phyloP scores from a whole-genome alignment of 2,113 vertebrate genomes.

The Himantopus leucocephalus region DNA sequence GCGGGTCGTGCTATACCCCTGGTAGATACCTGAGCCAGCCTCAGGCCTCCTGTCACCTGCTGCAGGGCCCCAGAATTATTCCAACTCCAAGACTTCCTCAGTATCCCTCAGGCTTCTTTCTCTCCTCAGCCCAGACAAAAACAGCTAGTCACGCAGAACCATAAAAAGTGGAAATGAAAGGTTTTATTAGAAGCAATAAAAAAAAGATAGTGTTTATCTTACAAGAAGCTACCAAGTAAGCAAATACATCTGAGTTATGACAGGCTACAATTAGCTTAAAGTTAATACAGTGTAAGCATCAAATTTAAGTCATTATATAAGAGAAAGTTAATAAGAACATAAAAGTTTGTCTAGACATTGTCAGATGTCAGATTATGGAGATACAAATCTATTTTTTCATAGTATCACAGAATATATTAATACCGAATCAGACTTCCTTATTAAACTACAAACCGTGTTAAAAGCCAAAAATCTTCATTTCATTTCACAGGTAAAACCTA shows the following conservation, averaged over 20 bases:
- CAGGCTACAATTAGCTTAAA: background rate
- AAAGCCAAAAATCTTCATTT: background rate
- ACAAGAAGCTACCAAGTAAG: background rate
- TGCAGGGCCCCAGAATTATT: background rate
- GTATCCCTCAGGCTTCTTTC: background rate
- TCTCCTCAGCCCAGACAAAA: background rate
- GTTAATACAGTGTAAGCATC: background rate
- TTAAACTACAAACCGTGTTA: background rate
- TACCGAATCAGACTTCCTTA: background rate
- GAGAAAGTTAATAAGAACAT: background rate
- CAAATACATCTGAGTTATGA: background rate
- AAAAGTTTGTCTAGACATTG: slow-evolving; percentile 13
- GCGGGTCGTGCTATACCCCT: rapidly evolving
- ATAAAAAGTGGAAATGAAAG: background rate
- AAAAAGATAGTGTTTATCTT: background rate
- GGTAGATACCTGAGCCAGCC: background rate
- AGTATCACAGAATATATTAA: background rate
- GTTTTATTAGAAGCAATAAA: background rate
- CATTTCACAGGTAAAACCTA: background rate
- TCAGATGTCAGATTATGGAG: background rate
- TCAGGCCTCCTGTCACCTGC: background rate
- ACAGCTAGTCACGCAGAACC: background rate
- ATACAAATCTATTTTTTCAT: background rate
- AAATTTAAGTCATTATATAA: background rate
- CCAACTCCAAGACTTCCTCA: background rate